Base-by-base conservation (phyloP, 1,140 invertebrate species). In the Brachionus sp. region DNA sequence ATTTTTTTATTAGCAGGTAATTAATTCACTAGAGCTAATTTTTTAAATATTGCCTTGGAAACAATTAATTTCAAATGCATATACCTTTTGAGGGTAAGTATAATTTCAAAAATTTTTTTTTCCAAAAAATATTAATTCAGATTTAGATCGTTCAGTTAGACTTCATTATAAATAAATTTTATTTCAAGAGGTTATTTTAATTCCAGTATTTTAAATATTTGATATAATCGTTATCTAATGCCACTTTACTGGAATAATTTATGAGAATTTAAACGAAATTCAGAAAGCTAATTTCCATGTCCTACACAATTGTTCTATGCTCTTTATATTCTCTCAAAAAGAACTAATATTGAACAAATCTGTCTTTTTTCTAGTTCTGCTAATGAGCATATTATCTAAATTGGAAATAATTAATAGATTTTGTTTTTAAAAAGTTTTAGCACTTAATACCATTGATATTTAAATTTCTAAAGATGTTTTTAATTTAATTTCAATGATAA, bases 1-100 rank as follows among this genome's bases (percentile, higher is more conserved):
- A 37, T 66, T 66, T 53, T 70, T 39, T 70, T 70, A 70, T 39
- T 39, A 70, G 33, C 29, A 70, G 66, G 33, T 70, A 70, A 70
- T 70, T 37, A 70, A 37, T 70, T 35, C 66, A 70, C 5, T 19
- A 57, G n/a, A 57, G 50, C 16, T 57, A 57, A 57, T 57, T 57
- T 23, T 19, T 19, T 9, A 57, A 10, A 7, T 57, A 57, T 57
- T 19, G 50, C 50, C 50, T 57, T 57, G 50, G 50, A 57, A 57
- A 57, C 50, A 57, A 2, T 25, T 19, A 5, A 19, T 57, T 57
- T 57, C 19, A 10, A 57, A 57, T 57, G 50, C 50, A 23, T 66
- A 66, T 33, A 66, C 33, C 33, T 25, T 33, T 35, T 35, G 13
- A 66, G 64, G 7, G 25, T 66, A 33, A 66, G 64, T 37, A 29